Evolutionary conservation across 1,140 invertebrate genomes (phyloP), one percentile per base, ranked within the genome.

Genomic region (Macrotrachela quadricornifera): DNA sequence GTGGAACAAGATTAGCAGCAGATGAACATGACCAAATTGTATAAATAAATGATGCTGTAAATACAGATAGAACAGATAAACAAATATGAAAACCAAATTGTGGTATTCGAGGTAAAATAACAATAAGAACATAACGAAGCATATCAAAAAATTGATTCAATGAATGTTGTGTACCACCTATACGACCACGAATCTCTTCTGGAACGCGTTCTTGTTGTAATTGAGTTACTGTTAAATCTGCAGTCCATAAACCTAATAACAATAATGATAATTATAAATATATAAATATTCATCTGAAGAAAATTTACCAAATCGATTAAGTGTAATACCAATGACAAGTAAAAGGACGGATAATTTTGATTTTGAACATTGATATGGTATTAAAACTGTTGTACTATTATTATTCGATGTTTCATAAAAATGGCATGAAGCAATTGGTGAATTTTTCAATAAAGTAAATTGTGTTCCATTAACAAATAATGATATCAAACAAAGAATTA

Each of bases 221-320:
- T 50, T 54, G 53, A 49, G 49, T 37, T 4, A 54, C 48, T 1
- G 46, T 46, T n/a, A 54, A 38, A 54, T 54, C 53, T n/a, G 47
- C 37, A 10, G 44, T 36, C 53, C 53, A 54, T 18, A 54, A 39
- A 15, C 53, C 53, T 14, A 54, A 49, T 4, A 30, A 30, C 3
- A 2, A 30, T 30, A 30, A 30, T 30, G 8, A 30, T 30, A 30
- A 4, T 30, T 4, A 30, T 4, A 30, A 30, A 30, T 4, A 30
- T 8, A 30, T 4, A 30, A n/a, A n/a, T n/a, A n/a, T n/a, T n/a
- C n/a, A n/a, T n/a, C n/a, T n/a, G 21, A 30, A 30, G 8, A 2
- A 30, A 30, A 4, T 30, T 30, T 30, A 30, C 21, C 21, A 30
- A 30, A 30, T 30, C 21, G 21, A 30, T 30, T 30, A 8, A 30